phyloP scores from a whole-genome alignment of 1,140 invertebrate genomes.

The Brachionus manjavacas region DNA sequence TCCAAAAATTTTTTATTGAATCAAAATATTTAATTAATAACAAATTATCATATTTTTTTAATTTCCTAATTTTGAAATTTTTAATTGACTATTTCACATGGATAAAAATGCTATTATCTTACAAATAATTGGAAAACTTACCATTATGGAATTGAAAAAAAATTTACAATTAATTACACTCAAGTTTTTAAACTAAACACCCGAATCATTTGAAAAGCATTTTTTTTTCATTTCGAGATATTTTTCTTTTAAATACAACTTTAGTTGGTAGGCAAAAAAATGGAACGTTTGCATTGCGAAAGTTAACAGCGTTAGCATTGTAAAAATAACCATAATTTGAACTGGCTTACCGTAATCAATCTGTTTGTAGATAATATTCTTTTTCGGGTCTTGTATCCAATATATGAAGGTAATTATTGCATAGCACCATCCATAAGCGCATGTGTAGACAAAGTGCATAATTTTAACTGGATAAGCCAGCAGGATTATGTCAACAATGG shows the following conservation, averaged over 20 bases:
- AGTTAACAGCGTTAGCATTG: neutral
- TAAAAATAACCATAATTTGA: neutral
- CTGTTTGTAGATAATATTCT: slow-evolving; percentile 34
- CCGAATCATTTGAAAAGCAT: neutral
- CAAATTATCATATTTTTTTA: neutral
- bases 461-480: slow-evolving; percentile 30
- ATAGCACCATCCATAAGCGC: slow-evolving; percentile 23
- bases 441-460: slow-evolving; percentile 39
- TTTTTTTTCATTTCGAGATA: slow-evolving; percentile 20
- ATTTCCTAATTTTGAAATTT: neutral
- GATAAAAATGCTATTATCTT: neutral
- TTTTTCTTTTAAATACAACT: slow-evolving; percentile 36
- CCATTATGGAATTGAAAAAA: neutral
- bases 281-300: slow-evolving; percentile 32
- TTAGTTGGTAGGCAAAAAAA: slow-evolving; percentile 34
- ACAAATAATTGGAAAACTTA: neutral
- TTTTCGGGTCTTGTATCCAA: neutral
- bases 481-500: slow-evolving; percentile 27
- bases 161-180: neutral
- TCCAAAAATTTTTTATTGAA: neutral
- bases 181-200: neutral
- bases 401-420: slow-evolving; percentile 24
- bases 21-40: neutral
- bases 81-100: neutral
- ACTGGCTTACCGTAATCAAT: slow-evolving; percentile 27